phyloP scores from a whole-genome alignment of 2,113 vertebrate genomes.

The Heterotis niloticus region DNA sequence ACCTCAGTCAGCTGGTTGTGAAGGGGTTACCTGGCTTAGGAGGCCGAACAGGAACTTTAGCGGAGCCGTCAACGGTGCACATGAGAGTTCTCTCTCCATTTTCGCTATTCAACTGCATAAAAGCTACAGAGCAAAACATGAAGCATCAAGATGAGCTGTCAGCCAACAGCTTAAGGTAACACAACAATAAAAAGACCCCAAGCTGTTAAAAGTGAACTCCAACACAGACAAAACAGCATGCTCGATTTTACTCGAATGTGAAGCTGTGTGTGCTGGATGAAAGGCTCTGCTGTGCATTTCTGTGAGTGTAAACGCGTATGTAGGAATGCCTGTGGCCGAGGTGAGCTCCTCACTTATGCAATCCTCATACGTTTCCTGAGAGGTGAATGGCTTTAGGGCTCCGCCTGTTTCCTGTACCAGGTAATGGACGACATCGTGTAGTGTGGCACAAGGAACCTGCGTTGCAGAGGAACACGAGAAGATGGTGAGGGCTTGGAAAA shows the following conservation, averaged over 20 bases:
- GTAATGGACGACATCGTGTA: conserved; percentile 60
- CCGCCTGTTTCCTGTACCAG: conserved; percentile 60
- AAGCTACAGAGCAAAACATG: conserved; percentile 50
- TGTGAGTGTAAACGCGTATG: too few species aligned
- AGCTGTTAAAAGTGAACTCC: neutral
- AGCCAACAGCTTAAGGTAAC: neutral
- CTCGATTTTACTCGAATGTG: too few species aligned
- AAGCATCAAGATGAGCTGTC: neutral
- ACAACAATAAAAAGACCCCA: too few species aligned
- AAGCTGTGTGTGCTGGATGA: too few species aligned
- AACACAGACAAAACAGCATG: too few species aligned
- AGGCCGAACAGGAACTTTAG: neutral
- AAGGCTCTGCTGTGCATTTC: neutral
- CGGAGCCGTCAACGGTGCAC: neutral
- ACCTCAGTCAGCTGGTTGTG: neutral
- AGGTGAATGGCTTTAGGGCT: conserved; percentile 58
- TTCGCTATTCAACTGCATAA: conserved; percentile 57
- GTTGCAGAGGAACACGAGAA: neutral
- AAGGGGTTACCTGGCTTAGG: conserved; percentile 52
- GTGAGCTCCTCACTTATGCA: conserved; percentile 61
- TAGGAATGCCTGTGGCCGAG: neutral
- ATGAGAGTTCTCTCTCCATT: conserved; percentile 61
- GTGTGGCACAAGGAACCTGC: conserved; percentile 66
- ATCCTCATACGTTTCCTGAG: conserved; percentile 65
- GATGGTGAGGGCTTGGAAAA: too few species aligned